phyloP scores from a whole-genome alignment of 2,113 vertebrate genomes.

The Crotalus tigris region DNA sequence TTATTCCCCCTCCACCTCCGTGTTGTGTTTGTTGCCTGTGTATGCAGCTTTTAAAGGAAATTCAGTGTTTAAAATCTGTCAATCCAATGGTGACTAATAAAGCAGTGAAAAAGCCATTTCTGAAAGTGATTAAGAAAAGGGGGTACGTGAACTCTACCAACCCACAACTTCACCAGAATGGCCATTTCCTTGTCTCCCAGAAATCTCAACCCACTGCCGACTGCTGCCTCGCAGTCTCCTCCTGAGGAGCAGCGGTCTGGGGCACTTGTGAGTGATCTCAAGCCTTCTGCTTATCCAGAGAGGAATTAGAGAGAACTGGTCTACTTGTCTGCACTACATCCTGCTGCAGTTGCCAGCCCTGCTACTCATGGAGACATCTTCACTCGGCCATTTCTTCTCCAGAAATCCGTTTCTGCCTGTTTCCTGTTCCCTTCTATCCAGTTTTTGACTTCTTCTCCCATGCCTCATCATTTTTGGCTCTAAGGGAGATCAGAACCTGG shows the following conservation, averaged over 20 bases:
- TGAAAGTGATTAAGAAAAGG: background rate
- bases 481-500: background rate
- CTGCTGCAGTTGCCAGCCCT: background rate
- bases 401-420: background rate
- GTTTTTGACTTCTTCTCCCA: background rate
- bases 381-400: background rate
- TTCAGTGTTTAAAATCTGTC: background rate
- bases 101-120: background rate
- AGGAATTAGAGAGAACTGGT: background rate
- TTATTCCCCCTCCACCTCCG: fast-evolving
- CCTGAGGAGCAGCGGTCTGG: background rate
- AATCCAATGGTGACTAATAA: background rate
- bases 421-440: background rate
- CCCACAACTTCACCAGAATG: background rate
- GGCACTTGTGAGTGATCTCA: background rate
- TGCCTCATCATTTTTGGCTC: background rate
- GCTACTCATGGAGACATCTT: background rate
- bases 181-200: background rate
- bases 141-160: background rate
- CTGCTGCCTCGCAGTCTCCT: background rate
- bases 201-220: background rate
- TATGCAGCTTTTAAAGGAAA: background rate
- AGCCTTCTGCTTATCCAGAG: background rate
- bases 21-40: background rate
- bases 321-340: background rate